Evolutionary conservation across 2,888 invertebrate species (phyloP), one percentile per base, ranked within the genome.

Genomic region (Zygogramma bicolorata): DNA sequence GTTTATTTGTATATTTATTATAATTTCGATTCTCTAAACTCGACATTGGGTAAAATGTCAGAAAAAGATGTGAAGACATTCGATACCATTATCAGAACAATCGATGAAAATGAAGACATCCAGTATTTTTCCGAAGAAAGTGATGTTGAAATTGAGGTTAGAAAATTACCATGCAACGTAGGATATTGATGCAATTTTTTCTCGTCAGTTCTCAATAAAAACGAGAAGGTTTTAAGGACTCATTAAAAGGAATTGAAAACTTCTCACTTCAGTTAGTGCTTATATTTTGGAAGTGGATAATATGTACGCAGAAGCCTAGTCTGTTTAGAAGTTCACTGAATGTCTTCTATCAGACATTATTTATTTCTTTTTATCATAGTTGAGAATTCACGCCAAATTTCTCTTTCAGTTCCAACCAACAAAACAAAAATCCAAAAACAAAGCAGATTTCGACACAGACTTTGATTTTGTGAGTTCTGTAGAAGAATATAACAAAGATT

Each of bases 31-130:
- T n/a, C n/a, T n/a, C n/a, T n/a, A n/a, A n/a, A n/a, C n/a, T n/a
- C n/a, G n/a, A n/a, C n/a, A n/a, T n/a, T n/a, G 22, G 8, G 18
- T 13, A 29, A 18, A 58, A 70, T 68, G 63, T 58, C 49, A 25
- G 29, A 63, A 58, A 38, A 61, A 27, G 42, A 70, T 10, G 70
- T 75, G 20, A 70, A 70, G 20, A 15, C 22, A 20, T 72, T 77
- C 62, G 72, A 74, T 34, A 77, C 77, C 29, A 75, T 96, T 77
- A 93, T 97, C 68, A 91, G 92, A 87, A 97, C 97, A 0, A 97
- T 97, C 71, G 90, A 92, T 42, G 96, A 96, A 74, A 94, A 93
- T 77, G 93, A 94, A 67, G 93, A 94, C 84, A 92, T 97, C 0
- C 92, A 93, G 80, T 89, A 95, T 88, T 93, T 91, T 76, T 95